Evolutionary conservation across 2,113 vertebrate genomes (phyloP), one percentile per base, ranked within the genome.

Genomic region (Xyliphius kryptos): DNA sequence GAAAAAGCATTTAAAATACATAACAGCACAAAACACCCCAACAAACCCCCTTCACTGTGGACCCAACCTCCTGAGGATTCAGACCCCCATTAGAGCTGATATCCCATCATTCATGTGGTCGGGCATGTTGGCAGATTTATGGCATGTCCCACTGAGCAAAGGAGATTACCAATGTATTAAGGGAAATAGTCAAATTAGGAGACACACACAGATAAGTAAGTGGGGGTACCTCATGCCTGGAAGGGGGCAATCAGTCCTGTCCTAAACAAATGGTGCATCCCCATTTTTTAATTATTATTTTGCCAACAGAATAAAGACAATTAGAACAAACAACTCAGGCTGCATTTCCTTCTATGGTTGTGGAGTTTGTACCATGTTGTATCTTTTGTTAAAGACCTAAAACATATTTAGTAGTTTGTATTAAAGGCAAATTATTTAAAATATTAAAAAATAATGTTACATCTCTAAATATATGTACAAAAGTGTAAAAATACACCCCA

Each of bases 111-210:
- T 81, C 80, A 79, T 76, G 57, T 68, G 51, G 67, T 63, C 63
- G 68, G 58, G 53, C 67, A 50, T 62, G 20, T 56, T 80, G 83
- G 74, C 82, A 84, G 83, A 81, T 88, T 86, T 88, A 83, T 83
- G 81, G 76, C 80, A 67, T 47, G 12, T 81, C 85, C 75, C 78
- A 78, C 85, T 78, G 83, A 74, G 86, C 70, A 70, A 63, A 69
- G 71, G 69, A 80, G 76, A 77, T 80, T 59, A 40, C 53, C 36
- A 72, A 52, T 63, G 77, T 73, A 75, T 67, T 38, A 75, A 49
- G 71, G 71, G 75, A 79, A 79, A 66, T 48, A 50, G 70, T 54
- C 66, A 60, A 60, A 37, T 32, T 64, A 55, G 52, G 64, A 53
- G 67, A 56, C 52, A 53, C 12, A 7, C 22, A 64, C 63, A 64